Evolutionary conservation across 1,140 invertebrate species (phyloP).

Genomic region (Conus ventricosus): DNA sequence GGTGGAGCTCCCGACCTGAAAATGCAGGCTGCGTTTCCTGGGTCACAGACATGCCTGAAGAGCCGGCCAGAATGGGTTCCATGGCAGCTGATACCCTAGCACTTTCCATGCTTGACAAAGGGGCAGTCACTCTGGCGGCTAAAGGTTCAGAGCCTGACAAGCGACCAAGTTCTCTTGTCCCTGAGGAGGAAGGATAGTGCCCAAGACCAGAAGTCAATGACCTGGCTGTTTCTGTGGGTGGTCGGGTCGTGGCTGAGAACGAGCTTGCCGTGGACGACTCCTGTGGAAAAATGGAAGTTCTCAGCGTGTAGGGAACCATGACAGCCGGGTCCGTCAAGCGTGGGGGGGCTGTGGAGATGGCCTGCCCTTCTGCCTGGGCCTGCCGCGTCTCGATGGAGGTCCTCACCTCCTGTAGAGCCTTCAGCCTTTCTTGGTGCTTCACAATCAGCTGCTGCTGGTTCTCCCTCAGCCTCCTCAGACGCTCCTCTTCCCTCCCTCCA

Average conservation of each 20-base stretch:
- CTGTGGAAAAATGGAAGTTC: background rate
- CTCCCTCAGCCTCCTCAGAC: slow-evolving; percentile 58
- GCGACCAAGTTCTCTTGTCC: background rate
- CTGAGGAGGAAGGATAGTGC: background rate
- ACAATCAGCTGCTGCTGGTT: slow-evolving; percentile 61
- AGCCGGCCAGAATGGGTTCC: slow-evolving; percentile 9
- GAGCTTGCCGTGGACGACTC: background rate
- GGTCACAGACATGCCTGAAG: background rate
- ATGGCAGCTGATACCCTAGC: background rate
- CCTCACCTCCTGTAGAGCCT: slow-evolving; percentile 58
- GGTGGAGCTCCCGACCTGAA: background rate
- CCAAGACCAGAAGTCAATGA: background rate
- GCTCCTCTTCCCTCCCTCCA: slow-evolving; percentile 40
- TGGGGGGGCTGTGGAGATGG: background rate
- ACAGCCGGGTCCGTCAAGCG: slow-evolving; percentile 7
- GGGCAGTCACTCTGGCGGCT: background rate
- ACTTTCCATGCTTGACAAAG: background rate
- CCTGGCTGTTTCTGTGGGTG: background rate
- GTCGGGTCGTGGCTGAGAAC: background rate
- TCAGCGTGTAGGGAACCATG: slow-evolving; percentile 31
- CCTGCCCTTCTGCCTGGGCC: slow-evolving; percentile 19
- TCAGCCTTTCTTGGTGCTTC: slow-evolving; percentile 61
- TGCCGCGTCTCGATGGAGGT: slow-evolving; percentile 58
- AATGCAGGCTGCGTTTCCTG: background rate
- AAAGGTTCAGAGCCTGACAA: background rate